phyloP scores from a whole-genome alignment of 2,113 vertebrate species.

The Ornithorhynchus anatinus region DNA sequence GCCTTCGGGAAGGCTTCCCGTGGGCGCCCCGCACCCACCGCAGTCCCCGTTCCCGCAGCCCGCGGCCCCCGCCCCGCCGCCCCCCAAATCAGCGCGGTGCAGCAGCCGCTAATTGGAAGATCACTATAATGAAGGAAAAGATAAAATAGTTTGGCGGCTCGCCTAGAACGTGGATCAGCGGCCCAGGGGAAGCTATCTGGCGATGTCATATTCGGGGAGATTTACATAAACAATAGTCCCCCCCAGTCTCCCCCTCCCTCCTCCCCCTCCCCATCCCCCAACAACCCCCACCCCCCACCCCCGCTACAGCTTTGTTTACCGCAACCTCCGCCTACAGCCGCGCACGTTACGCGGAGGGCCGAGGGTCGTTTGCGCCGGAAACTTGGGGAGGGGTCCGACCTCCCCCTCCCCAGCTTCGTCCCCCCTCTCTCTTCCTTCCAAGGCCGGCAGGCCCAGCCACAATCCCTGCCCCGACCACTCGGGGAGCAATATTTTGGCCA shows the following conservation, averaged over 20 bases:
- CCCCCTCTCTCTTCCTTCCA: background rate
- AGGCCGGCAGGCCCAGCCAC: too few relatives aligned
- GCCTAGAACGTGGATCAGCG: conserved; percentile 99
- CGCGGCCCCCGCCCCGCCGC: too few relatives aligned
- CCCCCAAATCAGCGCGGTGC: conserved; percentile 98
- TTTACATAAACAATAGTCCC: conserved; percentile 98
- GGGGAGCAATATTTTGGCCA: too few relatives aligned
- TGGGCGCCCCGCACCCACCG: conserved; percentile 57
- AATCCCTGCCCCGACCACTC: too few relatives aligned
- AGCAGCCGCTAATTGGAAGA: conserved; percentile 99
- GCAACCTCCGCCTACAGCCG: too few relatives aligned
- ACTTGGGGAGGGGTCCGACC: background rate
- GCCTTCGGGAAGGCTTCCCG: too few relatives aligned
- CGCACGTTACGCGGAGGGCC: too few relatives aligned
- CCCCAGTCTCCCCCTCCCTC: background rate
- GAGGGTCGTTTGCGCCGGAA: too few relatives aligned
- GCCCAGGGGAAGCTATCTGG: conserved; percentile 99
- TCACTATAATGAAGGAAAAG: conserved; percentile 99
- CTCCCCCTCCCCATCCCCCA: background rate
- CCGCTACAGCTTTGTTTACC: too few relatives aligned
- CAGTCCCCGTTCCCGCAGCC: too few relatives aligned
- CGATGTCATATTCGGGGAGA: conserved; percentile 98
- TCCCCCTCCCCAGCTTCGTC: background rate
- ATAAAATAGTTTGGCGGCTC: conserved; percentile 99
- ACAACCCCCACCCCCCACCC: background rate